Percentiles rank a stretch among this genome's conserved stretches.
Evolutionary conservation across 2,888 invertebrate species (phyloP).

Genomic region (Hypena proboscidalis): DNA sequence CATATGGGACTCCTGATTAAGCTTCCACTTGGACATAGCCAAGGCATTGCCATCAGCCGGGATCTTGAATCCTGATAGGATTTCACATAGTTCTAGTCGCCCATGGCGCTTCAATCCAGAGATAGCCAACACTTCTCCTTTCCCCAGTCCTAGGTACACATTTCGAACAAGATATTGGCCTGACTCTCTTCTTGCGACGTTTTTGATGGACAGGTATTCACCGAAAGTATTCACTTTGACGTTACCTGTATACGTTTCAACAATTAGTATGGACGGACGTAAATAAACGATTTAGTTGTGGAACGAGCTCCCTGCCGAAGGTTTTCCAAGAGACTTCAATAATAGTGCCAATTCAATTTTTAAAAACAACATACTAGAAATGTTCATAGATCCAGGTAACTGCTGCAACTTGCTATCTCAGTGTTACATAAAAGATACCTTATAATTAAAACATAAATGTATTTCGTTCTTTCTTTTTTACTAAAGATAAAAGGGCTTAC

Average conservation of each 20-base stretch:
- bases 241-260: conserved; percentile 37
- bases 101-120: conserved; percentile 65
- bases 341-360: too few relatives aligned
- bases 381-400: too few relatives aligned
- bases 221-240: conserved; percentile 56
- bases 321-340: too few relatives aligned
- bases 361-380: too few relatives aligned
- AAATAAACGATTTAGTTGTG: too few relatives aligned
- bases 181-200: conserved; percentile 44
- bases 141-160: conserved; percentile 61
- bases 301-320: too few relatives aligned
- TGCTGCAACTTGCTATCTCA: too few relatives aligned
- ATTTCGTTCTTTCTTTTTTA: too few relatives aligned
- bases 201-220: conserved; percentile 58
- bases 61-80: conserved; percentile 60
- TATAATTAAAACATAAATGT: too few relatives aligned
- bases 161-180: conserved; percentile 49
- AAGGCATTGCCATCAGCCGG: conserved; percentile 55
- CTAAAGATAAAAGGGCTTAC: too few relatives aligned
- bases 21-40: conserved; percentile 61
- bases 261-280: too few relatives aligned
- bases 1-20: conserved; percentile 49
- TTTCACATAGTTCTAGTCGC: conserved; percentile 54
- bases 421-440: too few relatives aligned
- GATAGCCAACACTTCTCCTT: conserved; percentile 66